phyloP scores from a whole-genome alignment of 2,888 invertebrate genomes.

The Sepioteuthis lessoniana region DNA sequence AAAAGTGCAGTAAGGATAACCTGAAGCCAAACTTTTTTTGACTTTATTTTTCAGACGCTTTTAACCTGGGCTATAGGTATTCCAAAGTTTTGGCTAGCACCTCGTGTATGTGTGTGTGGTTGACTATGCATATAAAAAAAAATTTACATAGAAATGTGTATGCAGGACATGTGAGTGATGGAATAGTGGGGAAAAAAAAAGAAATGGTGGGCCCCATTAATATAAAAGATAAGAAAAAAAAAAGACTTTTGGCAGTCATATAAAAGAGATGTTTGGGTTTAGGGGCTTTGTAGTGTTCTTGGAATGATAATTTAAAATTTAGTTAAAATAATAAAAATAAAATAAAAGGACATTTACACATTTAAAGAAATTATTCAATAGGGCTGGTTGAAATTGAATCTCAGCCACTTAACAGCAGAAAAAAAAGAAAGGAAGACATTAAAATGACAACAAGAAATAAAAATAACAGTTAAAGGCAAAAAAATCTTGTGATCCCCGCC shows the following conservation, averaged over 20 bases:
- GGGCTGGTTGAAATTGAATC: background rate
- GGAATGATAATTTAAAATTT: slow-evolving; percentile 23
- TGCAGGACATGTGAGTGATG: background rate
- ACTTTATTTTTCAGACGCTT: too few species aligned
- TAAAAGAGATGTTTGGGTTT: background rate
- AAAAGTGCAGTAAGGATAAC: too few species aligned
- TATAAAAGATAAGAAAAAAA: background rate
- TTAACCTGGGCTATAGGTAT: too few species aligned
- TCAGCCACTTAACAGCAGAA: background rate
- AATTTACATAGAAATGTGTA: background rate
- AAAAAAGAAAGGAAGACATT: background rate
- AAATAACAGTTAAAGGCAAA: background rate
- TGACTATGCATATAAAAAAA: background rate
- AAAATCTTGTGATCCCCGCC: background rate
- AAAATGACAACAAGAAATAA: background rate
- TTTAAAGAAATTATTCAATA: background rate
- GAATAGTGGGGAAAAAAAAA: background rate
- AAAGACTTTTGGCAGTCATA: background rate
- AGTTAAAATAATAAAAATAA: background rate
- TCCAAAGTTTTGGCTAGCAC: background rate
- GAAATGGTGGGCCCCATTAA: background rate
- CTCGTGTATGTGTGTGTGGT: background rate
- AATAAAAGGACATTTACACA: background rate
- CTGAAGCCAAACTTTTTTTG: too few species aligned
- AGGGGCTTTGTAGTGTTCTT: background rate